Base-by-base conservation (phyloP, 2,113 vertebrate species). In the Ondatra zibethicus region DNA sequence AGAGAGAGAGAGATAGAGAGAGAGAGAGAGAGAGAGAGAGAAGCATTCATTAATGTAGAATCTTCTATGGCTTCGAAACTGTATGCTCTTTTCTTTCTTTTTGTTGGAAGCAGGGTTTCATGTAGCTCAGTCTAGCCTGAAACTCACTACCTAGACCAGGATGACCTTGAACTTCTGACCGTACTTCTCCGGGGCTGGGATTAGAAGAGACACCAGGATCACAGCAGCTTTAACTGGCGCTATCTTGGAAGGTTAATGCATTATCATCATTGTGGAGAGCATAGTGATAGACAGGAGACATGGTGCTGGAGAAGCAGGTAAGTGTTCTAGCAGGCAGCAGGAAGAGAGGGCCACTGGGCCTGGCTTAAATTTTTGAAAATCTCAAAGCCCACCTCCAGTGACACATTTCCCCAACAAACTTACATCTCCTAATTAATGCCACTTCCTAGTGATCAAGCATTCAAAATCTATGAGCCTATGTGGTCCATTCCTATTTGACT, bases 21-120 rank as follows among this genome's bases (percentile, higher is more conserved):
- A 27, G 61, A 27, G 25, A 63, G 23, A 61, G 9, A 63, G 63
- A 17, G 16, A 7, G 31, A 36, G 31, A 76, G 25, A 45, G 45
- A 31, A 65, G 27, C 1, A 39, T 1, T 9, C 3, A 29, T 96
- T 97, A 97, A 86, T 96, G 93, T 87, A 87, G 90, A 89, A 97
- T 96, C 98, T 98, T 92, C 88, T 94, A 97, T 94, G 95, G 95
- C 92, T 98, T 97, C 98, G 3, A 90, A 98, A 77, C 65, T 89
- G 96, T 92, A 96, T 96, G 89, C 95, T 84, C 45, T 72, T 5
- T 12, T n/a, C 12, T 47, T 2, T 39, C 23, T 58, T 31, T 39
- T n/a, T 55, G 23, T 73, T n/a, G 33, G 33, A 84, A 52, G 23
- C 7, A 70, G 65, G 8, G 36, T 88, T n/a, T 55, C 25, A 58